Evolutionary conservation across 2,888 invertebrate genomes (phyloP), one percentile per base, ranked within the genome.

Genomic region (Leptura quadrifasciata): DNA sequence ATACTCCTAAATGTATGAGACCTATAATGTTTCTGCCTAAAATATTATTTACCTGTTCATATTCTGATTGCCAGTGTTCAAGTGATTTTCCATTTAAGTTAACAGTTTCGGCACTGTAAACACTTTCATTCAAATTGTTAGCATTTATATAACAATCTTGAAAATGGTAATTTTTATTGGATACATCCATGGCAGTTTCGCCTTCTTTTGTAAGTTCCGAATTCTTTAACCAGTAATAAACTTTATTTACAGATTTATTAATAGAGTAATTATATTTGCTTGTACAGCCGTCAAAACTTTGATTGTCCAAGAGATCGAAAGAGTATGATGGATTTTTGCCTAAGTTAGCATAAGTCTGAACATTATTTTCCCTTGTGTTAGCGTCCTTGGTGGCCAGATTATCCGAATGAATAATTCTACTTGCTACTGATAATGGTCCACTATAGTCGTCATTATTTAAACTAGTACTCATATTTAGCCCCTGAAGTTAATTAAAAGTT

Each of bases 1-100:
- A 24, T 5, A 5, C 24, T 24, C 24, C 5, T 24, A 24, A 17
- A 54, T 54, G 17, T 54, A 54, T 54, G 1, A 54, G n/a, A 54
- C n/a, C 12, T 12, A 54, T 54, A 54, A 15, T 54, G 17, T n/a
- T 54, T 54, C 8, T 54, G 54, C 17, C 54, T 54, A 54, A 54
- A 64, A 8, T 54, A 65, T 21, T 47, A 54, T 67, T 67, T 67
- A 67, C 65, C 65, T 67, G 65, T 52, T 67, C 52, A 67, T 67
- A 52, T 18, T 67, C 52, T 67, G 65, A 21, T 67, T 18, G 39
- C 24, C 24, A 67, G 17, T 67, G 10, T 47, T 47, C 65, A 67
- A 52, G n/a, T 67, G 52, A 52, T 52, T 67, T 67, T 12, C 65
- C 24, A 52, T 67, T 67, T 52, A 67, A 12, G 9, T 67, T 52